Evolutionary conservation across 2,888 invertebrate species (phyloP), one percentile per base, ranked within the genome.

Genomic region (Phymatocera aterrima): DNA sequence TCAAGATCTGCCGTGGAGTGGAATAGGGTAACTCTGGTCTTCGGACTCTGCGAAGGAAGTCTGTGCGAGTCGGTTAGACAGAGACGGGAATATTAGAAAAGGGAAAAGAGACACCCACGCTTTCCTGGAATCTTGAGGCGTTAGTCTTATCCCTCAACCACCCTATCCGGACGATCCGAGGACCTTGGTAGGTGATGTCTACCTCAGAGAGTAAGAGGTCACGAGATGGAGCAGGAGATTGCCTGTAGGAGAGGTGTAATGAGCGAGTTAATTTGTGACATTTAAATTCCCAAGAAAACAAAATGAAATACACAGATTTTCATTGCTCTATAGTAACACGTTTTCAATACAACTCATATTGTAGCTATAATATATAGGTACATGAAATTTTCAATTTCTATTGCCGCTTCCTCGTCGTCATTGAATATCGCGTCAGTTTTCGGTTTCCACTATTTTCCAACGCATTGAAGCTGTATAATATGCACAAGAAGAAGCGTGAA

Each of bases 221-320:
- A 24, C 12, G n/a, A 72, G 72, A 72, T 72, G n/a, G 2, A n/a
- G 31, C 18, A 18, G 18, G 12, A 24, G 61, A 64, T 64, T 64
- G 89, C 88, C 88, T 86, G 84, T 83, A 84, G 84, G 86, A 83
- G 83, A 87, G 86, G 87, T 89, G 89, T 90, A 90, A 90, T 90
- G 88, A 89, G 87, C 88, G 85, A 87, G 89, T 90, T 90, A 90
- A 90, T 90, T 90, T 89, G 89, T 85, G 88, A 90, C 88, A 90
- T 90, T 90, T 88, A 89, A 75, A 75, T 57, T 54, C 57, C 34
- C 5, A n/a, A 28, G 12, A n/a, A n/a, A n/a, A n/a, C n/a, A n/a
- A n/a, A n/a, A n/a, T n/a, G n/a, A n/a, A n/a, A n/a, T n/a, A n/a
- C n/a, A n/a, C n/a, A n/a, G n/a, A n/a, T n/a, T n/a, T n/a, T n/a